Conservation (phyloP, 2,797 vertebrate species). For the Diglossa cyanea region DNA sequence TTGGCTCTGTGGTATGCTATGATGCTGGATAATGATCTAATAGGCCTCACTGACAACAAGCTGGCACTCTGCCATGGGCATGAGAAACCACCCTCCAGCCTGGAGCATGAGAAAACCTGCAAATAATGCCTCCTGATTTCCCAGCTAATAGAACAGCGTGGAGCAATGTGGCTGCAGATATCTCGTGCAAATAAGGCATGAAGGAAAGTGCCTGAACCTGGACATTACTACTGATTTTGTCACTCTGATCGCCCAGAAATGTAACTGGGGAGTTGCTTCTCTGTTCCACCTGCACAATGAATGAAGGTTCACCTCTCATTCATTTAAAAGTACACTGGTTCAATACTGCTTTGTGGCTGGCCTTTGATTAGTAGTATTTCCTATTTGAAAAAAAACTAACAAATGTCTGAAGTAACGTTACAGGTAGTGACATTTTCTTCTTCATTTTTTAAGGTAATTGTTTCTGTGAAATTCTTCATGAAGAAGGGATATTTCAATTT, state of each 20-base stretch:
- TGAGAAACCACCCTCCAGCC: not conserved
- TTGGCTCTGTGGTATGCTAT: not conserved
- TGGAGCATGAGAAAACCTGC: not conserved
- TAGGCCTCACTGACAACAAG: not conserved
- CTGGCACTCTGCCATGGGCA: not conserved
- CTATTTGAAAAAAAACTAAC: not conserved
- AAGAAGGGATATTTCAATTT: not conserved
- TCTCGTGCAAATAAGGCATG: not conserved
- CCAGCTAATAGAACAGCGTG: not conserved
- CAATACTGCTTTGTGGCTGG: not conserved
- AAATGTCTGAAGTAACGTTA: not conserved
- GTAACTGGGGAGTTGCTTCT: not conserved
- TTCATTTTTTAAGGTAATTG: not conserved
- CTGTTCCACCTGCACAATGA: not conserved
- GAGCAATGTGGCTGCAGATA: not conserved
- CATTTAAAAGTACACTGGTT: not conserved
- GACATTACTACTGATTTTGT: not conserved
- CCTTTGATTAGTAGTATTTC: not conserved
- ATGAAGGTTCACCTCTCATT: not conserved
- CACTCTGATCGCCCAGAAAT: not conserved
- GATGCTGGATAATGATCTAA: conserved; percentile 9
- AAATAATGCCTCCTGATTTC: not conserved
- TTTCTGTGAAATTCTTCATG: not conserved
- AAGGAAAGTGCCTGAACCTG: not conserved
- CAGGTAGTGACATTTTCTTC: not conserved